Evolutionary conservation across 2,113 vertebrate genomes (phyloP).

Genomic region (Nematolebias whitei): DNA sequence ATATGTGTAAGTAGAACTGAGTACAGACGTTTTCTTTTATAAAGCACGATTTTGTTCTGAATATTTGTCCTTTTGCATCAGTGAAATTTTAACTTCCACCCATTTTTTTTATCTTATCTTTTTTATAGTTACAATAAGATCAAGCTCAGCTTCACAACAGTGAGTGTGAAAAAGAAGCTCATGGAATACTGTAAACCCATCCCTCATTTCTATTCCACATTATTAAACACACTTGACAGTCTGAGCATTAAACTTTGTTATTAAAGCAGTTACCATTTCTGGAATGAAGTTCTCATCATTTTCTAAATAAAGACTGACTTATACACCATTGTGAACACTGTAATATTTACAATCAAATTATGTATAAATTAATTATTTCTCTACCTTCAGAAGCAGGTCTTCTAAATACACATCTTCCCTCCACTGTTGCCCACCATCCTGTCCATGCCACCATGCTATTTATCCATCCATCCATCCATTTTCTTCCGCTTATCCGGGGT

Average conservation of each 20-base stretch:
- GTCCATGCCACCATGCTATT: too few species aligned
- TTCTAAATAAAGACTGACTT: constrained; percentile 38
- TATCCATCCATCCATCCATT: too few species aligned
- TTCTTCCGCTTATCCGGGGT: too few species aligned
- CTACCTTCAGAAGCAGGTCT: background rate
- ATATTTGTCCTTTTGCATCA: background rate
- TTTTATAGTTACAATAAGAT: constrained; percentile 12
- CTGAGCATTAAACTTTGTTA: background rate
- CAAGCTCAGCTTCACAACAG: background rate
- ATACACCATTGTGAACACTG: background rate
- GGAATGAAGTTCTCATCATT: background rate
- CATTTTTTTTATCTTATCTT: background rate
- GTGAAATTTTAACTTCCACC: background rate
- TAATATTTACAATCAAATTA: background rate
- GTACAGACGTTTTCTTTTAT: too few species aligned
- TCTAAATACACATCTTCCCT: too few species aligned
- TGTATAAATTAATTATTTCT: background rate
- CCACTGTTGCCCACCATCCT: too few species aligned
- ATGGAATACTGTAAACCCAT: constrained; percentile 21
- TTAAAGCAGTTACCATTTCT: background rate
- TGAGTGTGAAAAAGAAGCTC: background rate
- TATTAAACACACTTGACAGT: background rate
- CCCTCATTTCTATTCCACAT: constrained; percentile 1
- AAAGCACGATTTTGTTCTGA: too few species aligned
- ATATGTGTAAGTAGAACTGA: background rate